Conservation (phyloP, 2,797 vertebrate species). For the Dicrostonyx torquatus region DNA sequence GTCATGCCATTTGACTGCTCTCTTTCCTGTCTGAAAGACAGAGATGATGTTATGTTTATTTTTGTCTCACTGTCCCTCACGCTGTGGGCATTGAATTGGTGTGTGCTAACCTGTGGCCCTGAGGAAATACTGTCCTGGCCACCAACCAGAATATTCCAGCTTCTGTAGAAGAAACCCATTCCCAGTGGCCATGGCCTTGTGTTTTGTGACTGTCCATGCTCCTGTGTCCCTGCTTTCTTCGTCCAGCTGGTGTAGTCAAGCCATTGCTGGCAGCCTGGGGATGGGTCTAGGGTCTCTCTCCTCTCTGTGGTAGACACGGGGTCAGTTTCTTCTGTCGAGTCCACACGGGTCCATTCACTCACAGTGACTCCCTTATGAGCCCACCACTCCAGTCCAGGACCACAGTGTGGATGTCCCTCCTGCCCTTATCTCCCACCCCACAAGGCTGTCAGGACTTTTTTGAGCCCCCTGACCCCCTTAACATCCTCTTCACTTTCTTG, state of each 20-base stretch:
- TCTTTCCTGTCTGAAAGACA: neutral
- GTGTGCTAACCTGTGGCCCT: neutral
- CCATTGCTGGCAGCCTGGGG: too few species aligned
- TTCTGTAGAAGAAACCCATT: neutral
- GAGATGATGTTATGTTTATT: neutral
- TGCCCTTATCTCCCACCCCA: neutral
- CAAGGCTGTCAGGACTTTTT: neutral
- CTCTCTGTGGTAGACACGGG: neutral
- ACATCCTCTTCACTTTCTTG: neutral
- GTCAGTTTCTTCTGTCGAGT: neutral
- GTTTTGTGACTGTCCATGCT: neutral
- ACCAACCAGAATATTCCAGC: too few species aligned
- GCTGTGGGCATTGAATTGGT: neutral
- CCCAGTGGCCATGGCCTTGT: too few species aligned
- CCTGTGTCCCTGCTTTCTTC: neutral
- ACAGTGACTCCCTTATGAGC: neutral
- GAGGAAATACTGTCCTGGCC: neutral
- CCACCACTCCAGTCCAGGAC: neutral
- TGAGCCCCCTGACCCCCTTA: neutral
- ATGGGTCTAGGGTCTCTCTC: neutral
- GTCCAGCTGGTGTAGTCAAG: too few species aligned
- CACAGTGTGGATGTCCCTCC: neutral
- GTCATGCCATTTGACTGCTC: rapidly evolving
- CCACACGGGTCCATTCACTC: neutral
- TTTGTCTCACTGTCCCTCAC: neutral